Conservation (phyloP, 2,113 vertebrate species). For the Oryzias curvinotus region DNA sequence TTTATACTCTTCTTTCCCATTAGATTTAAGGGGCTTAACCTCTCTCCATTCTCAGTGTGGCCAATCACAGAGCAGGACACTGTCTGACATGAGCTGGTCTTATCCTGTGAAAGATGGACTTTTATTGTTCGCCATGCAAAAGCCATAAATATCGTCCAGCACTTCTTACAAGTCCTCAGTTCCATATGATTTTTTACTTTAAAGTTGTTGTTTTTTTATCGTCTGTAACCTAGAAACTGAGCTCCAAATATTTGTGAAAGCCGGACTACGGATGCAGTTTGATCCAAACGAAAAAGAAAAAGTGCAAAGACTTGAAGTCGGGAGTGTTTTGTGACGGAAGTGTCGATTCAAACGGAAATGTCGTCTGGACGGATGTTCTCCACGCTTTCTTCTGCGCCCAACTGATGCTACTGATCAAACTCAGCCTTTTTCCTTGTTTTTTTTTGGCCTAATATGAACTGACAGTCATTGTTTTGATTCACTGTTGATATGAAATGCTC, state of each 20-base stretch:
- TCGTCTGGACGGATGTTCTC: slow-evolving; percentile 29
- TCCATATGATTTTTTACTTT: no score
- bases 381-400: slow-evolving; percentile 18
- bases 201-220: slow-evolving; percentile 1
- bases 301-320: slow-evolving; percentile 17
- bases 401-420: slow-evolving; percentile 47
- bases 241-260: background rate
- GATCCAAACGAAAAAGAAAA: slow-evolving; percentile 17
- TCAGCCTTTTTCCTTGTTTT: slow-evolving; percentile 17
- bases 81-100: slow-evolving; percentile 8
- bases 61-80: background rate
- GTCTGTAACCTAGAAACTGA: slow-evolving; percentile 30
- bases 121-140: slow-evolving; percentile 4
- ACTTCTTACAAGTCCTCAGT: background rate
- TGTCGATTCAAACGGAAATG: no score
- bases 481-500: slow-evolving; percentile 53
- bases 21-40: background rate
- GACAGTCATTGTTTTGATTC: slow-evolving; percentile 51
- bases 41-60: background rate
- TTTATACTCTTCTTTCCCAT: background rate
- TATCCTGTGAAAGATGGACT: slow-evolving; percentile 11
- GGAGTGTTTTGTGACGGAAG: slow-evolving; percentile 34
- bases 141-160: slow-evolving; percentile 8
- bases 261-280: slow-evolving; percentile 39
- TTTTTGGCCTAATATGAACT: slow-evolving; percentile 53